Evolutionary conservation across 2,797 vertebrate species (phyloP), one percentile per base, ranked within the genome.

Genomic region (Coilia nasus): DNA sequence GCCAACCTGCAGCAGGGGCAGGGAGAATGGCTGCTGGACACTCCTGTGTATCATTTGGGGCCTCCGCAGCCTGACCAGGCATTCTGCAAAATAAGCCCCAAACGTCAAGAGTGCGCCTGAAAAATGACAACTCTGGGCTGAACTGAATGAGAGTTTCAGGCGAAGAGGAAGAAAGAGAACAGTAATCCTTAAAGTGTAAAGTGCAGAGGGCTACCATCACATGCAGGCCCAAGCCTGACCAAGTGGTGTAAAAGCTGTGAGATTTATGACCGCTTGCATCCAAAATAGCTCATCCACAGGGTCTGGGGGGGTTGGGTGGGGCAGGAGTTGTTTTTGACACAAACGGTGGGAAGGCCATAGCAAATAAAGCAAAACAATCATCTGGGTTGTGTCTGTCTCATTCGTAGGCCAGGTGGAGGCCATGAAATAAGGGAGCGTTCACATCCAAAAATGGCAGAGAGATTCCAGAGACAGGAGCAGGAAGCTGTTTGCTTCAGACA

Each of bases 1-100:
- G 92, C 93, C 93, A 94, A 88, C 87, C 85, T 91, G 87, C 90
- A 84, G 87, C 82, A 92, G 91, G 84, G 87, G 90, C 86, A 71
- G 64, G 25, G 64, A 71, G 9, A 71, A 83, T 71, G 71, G 87
- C 80, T 46, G 59, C 85, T 84, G 89, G 87, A 90, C 90, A 90
- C 85, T 90, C 85, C 54, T 90, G 83, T 88, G 57, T 91, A 92
- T 93, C 82, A 89, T 93, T 92, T 90, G 80, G 85, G 82, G 82
- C 41, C 71, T 85, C 25, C 15, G 28, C 57, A 81, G 89, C 82
- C 88, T 82, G 83, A 87, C 71, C 85, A 88, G 91, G 88, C 87
- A n/a, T 88, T 71, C 28, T 14, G 57, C 4, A 82, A 50, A 50
- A 82, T 17, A 31, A 31, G 25, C 50, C 81, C 82, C 71, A 56